Evolutionary conservation across 1,140 invertebrate species (phyloP).

Genomic region (Lysiphlebus fabarum): DNA sequence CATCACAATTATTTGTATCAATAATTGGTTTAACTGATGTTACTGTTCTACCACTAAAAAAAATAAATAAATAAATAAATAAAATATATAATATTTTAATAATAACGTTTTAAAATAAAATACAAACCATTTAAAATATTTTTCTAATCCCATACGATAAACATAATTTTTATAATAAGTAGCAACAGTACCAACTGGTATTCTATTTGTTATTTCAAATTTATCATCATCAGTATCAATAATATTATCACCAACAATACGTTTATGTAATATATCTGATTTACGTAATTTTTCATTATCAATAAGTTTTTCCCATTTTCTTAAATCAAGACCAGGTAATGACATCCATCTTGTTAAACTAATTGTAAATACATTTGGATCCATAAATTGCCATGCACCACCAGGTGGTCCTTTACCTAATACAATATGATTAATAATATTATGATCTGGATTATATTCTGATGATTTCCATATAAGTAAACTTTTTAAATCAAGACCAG

Average conservation of each 20-base stretch:
- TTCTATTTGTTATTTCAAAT: constrained; percentile 54
- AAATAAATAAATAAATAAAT: no score
- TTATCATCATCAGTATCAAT: constrained; percentile 8
- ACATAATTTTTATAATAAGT: constrained; percentile 81
- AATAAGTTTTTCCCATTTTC: constrained; percentile 57
- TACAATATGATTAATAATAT: constrained; percentile 70
- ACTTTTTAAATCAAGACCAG: constrained; percentile 70
- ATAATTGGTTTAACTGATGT: constrained; percentile 40
- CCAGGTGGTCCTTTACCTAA: constrained; percentile 77
- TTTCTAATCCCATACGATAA: constrained; percentile 56
- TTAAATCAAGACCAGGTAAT: constrained; percentile 67
- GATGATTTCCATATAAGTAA: constrained; percentile 68
- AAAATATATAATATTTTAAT: no score
- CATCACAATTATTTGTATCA: constrained; percentile 27
- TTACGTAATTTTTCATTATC: constrained; percentile 32
- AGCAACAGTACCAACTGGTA: constrained; percentile 70
- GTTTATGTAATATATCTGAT: constrained; percentile 22
- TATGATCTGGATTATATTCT: constrained; percentile 38
- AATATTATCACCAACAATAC: constrained; percentile 14
- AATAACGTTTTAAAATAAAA: no score
- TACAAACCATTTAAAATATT: constrained; percentile 63
- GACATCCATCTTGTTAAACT: constrained; percentile 85
- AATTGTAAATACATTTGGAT: constrained; percentile 75
- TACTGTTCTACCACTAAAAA: constrained; percentile 43
- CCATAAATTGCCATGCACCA: constrained; percentile 85